These are phyloP conservation scores for Hyposoter didymator DNA, from an alignment of 2,888 invertebrate species.

Conservation along the genomic window DNA sequence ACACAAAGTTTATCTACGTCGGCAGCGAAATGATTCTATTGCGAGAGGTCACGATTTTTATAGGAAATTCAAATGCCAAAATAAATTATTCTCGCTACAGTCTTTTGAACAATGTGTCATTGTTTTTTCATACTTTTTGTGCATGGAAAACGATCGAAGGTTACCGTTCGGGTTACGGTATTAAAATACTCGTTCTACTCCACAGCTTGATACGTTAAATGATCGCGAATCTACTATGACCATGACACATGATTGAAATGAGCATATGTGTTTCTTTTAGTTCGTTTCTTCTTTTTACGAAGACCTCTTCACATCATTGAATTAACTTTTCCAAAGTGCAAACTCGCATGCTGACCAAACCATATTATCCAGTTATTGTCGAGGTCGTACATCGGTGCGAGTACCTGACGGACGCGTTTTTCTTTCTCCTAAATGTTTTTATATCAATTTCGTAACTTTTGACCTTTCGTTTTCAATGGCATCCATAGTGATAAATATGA, in stretches of 20 bases:
- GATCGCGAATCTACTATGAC: slow-evolving; percentile 58
- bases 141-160: not conserved
- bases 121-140: not conserved
- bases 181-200: slow-evolving; percentile 40
- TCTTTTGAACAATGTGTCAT: not conserved
- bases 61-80: not conserved
- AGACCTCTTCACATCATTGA: slow-evolving; percentile 1
- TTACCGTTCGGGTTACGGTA: not conserved
- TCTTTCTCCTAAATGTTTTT: slow-evolving; percentile 24
- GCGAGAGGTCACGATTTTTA: not conserved
- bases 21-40: not conserved
- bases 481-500: slow-evolving; percentile 27
- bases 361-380: slow-evolving; percentile 82
- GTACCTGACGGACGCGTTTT: slow-evolving; percentile 56
- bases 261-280: slow-evolving; percentile 37
- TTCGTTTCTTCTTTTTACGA: slow-evolving; percentile 1
- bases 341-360: slow-evolving; percentile 68
- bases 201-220: slow-evolving; percentile 45
- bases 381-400: slow-evolving; percentile 80
- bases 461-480: slow-evolving; percentile 10
- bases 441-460: slow-evolving; percentile 27
- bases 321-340: not conserved
- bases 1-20: not conserved
- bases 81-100: not conserved
- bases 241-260: slow-evolving; percentile 56